phyloP scores from a whole-genome alignment of 2,113 vertebrate species.

The Pseudopodoces humilis region DNA sequence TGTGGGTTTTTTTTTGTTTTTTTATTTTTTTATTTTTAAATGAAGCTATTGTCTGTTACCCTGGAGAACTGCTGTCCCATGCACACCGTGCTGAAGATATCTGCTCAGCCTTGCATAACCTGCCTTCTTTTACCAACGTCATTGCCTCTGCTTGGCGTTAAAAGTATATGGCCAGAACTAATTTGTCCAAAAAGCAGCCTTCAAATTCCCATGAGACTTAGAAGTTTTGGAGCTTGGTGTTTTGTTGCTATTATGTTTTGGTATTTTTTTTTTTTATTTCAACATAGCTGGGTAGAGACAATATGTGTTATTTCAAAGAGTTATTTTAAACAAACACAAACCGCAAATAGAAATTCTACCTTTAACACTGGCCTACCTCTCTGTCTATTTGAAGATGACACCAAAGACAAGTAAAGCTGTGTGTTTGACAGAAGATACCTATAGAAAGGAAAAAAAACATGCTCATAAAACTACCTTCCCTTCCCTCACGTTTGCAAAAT shows the following conservation, averaged over 20 bases:
- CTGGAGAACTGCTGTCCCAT: slow-evolving; percentile 26
- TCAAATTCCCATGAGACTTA: not conserved
- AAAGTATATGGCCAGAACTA: not conserved
- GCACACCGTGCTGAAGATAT: not conserved
- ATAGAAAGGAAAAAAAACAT: not conserved
- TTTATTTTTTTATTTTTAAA: not conserved
- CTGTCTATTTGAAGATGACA: not conserved
- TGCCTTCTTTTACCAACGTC: not conserved
- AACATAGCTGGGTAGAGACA: not conserved
- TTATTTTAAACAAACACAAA: not conserved
- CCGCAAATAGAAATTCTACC: not conserved
- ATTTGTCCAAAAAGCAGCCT: not conserved
- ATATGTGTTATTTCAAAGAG: not conserved
- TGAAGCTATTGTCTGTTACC: not conserved
- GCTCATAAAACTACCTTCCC: not conserved
- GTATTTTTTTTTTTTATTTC: too few relatives aligned
- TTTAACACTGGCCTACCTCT: not conserved
- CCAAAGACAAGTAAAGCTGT: not conserved
- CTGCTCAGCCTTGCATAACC: not conserved
- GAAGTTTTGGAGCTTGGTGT: not conserved
- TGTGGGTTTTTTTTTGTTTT: not conserved
- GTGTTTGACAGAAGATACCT: not conserved
- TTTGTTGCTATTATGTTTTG: not conserved
- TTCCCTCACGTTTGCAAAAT: not conserved
- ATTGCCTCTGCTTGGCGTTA: not conserved